Conservation (phyloP, 2,113 vertebrate species). For the Myotis brandtii region DNA sequence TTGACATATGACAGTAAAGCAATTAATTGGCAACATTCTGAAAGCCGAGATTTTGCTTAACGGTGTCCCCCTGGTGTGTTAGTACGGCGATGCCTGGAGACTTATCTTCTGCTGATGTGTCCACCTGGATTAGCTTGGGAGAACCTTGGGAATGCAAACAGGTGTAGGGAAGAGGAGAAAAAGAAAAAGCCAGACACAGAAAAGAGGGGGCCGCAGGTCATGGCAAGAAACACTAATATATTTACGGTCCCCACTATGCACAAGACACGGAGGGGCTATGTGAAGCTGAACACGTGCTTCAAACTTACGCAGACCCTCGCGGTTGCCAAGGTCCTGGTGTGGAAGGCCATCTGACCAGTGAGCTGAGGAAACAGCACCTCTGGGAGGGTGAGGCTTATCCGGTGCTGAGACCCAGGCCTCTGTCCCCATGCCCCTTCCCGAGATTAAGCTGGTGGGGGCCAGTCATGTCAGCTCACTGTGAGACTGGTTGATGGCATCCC, state of each 20-base stretch:
- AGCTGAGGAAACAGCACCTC: too few relatives aligned
- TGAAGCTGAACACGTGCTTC: background rate
- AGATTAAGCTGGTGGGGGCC: background rate
- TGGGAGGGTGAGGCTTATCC: background rate
- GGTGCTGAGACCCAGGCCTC: background rate
- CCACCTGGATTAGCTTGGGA: background rate
- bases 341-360: too few relatives aligned
- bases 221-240: background rate
- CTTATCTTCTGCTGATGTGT: background rate
- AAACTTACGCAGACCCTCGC: accelerated
- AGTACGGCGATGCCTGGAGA: background rate
- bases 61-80: background rate
- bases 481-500: background rate
- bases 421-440: background rate
- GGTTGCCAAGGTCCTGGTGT: background rate
- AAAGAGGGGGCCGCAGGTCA: background rate
- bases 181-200: background rate
- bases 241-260: accelerated
- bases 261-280: accelerated
- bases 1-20: background rate
- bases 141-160: background rate
- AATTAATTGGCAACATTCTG: background rate
- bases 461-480: background rate
- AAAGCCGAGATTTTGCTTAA: background rate
- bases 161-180: background rate